A percentile compares a stretch with the other conserved stretches of the same genome.
Evolutionary conservation across 2,797 vertebrate genomes (phyloP).

Genomic region (Danio tinwini): DNA sequence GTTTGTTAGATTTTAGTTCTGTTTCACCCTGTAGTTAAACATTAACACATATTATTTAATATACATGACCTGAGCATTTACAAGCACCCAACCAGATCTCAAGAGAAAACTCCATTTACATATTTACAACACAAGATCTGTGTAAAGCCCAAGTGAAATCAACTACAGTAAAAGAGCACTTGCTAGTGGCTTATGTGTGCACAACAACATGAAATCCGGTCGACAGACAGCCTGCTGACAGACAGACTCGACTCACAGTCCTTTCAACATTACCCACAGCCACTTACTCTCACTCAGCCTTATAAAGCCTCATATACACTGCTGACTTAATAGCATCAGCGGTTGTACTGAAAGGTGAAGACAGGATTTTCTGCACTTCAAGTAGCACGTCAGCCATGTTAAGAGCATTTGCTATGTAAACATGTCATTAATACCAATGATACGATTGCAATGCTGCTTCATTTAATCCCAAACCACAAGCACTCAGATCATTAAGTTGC

Average conservation of each 20-base stretch:
- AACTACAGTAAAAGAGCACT: conserved; percentile 91
- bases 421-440: conserved; percentile 16
- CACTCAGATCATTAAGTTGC: neutral
- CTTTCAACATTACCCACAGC: neutral
- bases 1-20: neutral
- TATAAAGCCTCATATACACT: neutral
- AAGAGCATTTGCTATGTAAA: conserved; percentile 19
- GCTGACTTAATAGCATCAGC: neutral
- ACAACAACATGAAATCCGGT: conserved; percentile 71
- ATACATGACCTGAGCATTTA: neutral
- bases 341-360: conserved; percentile 1
- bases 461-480: conserved; percentile 23
- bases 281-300: neutral
- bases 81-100: neutral
- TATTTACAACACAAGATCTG: neutral
- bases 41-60: neutral
- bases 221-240: neutral
- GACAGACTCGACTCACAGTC: neutral
- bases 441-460: conserved; percentile 10
- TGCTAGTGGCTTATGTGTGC: conserved; percentile 85
- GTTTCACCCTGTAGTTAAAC: neutral
- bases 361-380: conserved; percentile 10
- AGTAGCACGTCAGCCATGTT: conserved; percentile 12
- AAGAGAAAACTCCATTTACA: conserved; percentile 6
- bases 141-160: conserved; percentile 41